Percentiles rank a stretch among this genome's conserved stretches.
phyloP scores from a whole-genome alignment of 2,113 vertebrate species.

The Nicator chloris region DNA sequence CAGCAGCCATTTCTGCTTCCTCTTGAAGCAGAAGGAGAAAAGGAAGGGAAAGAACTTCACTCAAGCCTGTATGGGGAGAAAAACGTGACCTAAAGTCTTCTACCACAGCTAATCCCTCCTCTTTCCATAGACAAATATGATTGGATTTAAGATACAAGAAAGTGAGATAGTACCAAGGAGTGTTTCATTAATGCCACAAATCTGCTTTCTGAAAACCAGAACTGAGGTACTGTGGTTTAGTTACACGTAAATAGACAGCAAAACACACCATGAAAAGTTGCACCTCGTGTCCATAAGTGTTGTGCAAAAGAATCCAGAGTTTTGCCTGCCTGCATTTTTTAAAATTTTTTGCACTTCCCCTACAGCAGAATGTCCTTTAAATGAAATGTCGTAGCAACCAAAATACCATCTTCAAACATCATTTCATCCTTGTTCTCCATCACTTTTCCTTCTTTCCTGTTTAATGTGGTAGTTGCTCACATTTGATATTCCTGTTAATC shows the following conservation, averaged over 20 bases:
- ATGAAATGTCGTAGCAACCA: not conserved
- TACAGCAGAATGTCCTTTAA: not conserved
- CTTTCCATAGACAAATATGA: not conserved
- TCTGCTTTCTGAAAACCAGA: not conserved
- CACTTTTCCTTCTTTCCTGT: not conserved
- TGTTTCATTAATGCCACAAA: not conserved
- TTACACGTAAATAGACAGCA: not conserved
- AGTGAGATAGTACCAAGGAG: not conserved
- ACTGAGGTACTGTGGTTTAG: not conserved
- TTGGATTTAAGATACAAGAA: not conserved
- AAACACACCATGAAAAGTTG: not conserved
- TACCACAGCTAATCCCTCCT: not conserved
- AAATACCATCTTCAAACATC: not conserved
- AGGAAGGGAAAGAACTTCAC: not conserved
- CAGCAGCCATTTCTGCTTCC: not conserved
- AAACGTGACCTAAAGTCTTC: not conserved
- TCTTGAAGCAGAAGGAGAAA: not conserved
- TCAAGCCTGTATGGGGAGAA: not conserved
- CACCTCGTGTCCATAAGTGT: fast-evolving
- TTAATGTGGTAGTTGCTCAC: not conserved
- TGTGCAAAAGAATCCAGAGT: not conserved
- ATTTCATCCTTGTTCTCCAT: not conserved
- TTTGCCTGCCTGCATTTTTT: not conserved
- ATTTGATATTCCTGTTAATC: not conserved
- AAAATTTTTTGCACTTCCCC: not conserved